phyloP scores from a whole-genome alignment of 2,888 invertebrate species.

The Hypomecis punctinalis region DNA sequence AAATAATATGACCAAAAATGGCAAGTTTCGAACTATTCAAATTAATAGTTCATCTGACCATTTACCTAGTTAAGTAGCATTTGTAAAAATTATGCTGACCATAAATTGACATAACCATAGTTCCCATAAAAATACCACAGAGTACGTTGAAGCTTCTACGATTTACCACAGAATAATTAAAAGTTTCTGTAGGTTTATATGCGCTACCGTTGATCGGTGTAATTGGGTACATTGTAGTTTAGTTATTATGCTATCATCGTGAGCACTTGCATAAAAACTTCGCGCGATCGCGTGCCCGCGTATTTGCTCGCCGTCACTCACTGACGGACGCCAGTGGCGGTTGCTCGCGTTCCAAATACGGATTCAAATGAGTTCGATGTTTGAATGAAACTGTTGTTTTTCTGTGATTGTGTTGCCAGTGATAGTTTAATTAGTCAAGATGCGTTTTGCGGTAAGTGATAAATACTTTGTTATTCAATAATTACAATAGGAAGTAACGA shows the following conservation, averaged over 20 bases:
- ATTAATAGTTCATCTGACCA: too few species aligned
- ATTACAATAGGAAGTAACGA: too few species aligned
- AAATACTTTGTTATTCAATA: background rate
- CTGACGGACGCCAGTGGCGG: conserved; percentile 49
- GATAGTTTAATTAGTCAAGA: conserved; percentile 34
- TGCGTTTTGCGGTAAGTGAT: conserved; percentile 42
- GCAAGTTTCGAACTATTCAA: too few species aligned
- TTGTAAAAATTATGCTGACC: too few species aligned
- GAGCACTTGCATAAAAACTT: conserved; percentile 44
- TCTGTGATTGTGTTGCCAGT: conserved; percentile 39
- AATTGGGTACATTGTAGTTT: conserved; percentile 1
- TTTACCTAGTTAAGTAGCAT: too few species aligned
- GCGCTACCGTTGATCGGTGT: conserved; percentile 2
- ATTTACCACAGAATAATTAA: background rate
- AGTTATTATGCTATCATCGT: conserved; percentile 15
- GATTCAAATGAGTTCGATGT: conserved; percentile 35
- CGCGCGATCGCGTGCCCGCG: conserved; percentile 36
- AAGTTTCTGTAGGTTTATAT: background rate
- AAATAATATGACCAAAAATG: too few species aligned
- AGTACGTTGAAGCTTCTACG: too few species aligned
- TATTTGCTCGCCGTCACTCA: conserved; percentile 50
- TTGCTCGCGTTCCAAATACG: conserved; percentile 51
- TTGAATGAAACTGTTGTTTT: conserved; percentile 37
- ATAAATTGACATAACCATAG: too few species aligned
- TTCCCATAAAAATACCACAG: too few species aligned